phyloP scores from a whole-genome alignment of 2,113 vertebrate genomes.

The Ammospiza nelsoni region DNA sequence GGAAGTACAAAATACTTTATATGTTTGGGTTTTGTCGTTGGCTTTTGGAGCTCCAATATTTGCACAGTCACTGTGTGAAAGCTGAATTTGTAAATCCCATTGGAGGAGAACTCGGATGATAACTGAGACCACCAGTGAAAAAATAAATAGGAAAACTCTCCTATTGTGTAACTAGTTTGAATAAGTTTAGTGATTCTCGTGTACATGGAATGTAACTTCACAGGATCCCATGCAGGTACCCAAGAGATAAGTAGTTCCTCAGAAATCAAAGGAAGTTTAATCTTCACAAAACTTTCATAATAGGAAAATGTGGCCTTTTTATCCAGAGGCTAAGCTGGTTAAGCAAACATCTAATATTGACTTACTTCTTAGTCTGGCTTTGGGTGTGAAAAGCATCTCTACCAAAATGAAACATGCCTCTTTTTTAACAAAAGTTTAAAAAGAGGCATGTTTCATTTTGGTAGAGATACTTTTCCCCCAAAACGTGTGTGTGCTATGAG shows the following conservation, averaged over 20 bases:
- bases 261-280: neutral
- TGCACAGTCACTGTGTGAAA: neutral
- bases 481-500: fast-evolving
- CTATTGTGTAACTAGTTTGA: neutral
- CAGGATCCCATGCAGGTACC: neutral
- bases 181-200: neutral
- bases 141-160: neutral
- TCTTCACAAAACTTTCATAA: neutral
- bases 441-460: too few relatives aligned
- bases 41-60: neutral
- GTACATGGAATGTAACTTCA: neutral
- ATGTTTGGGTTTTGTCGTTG: neutral
- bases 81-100: neutral
- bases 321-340: neutral
- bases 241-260: neutral
- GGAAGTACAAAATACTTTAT: neutral
- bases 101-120: neutral
- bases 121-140: neutral
- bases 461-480: neutral
- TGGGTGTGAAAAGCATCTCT: neutral
- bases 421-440: neutral
- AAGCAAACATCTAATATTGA: neutral
- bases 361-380: neutral
- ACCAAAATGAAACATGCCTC: neutral
- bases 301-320: neutral